Base-by-base conservation (phyloP, 2,797 vertebrate species). In the Enteromius anoplus region DNA sequence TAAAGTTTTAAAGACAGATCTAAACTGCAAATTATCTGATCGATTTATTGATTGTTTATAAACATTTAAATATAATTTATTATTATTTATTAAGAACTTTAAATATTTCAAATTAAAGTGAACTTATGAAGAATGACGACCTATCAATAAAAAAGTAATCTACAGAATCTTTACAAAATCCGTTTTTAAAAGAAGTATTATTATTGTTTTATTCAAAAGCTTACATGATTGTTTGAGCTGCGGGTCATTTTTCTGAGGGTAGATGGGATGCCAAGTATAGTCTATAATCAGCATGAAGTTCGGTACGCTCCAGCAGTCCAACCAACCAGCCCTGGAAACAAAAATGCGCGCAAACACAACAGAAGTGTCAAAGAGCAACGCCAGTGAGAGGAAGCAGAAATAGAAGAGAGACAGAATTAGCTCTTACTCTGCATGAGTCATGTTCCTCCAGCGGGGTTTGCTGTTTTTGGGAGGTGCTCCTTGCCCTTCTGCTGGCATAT, bases 241-340 rank as follows among this genome's bases (percentile, higher is more conserved):
- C 88, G 98, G 96, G 84, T 99, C 97, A 73, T 96, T 96, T 92
- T 97, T 99, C 90, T 99, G 97, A 68, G 97, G 98, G 92, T 99
- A 99, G 91, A 99, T 97, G 60, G 98, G 98, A 91, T 99, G 98
- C 98, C 98, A 99, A 0, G 96, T 97, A 89, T 99, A 99, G 92
- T 98, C 96, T 47, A 99, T 98, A 70, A 96, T 97, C 85, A 99
- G 96, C 91, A 96, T 80, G 90, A 99, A 96, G 87, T 96, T 97
- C 1, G 98, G 98, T 34, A 99, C 97, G 34, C 95, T 97, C 98
- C 98, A 99, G 92, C 98, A 99, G 85, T 99, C 98, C 88, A 99
- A 95, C 98, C 98, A 99, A 87, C 97, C 97, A 81, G 94, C 93
- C 91, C 98, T 99, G 83, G 69, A 62, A 70, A 21, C 81, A 83